Percentiles rank a stretch among this genome's conserved stretches.
Conservation (phyloP, 2,888 invertebrate species). For the Acanthopleura granulata region DNA sequence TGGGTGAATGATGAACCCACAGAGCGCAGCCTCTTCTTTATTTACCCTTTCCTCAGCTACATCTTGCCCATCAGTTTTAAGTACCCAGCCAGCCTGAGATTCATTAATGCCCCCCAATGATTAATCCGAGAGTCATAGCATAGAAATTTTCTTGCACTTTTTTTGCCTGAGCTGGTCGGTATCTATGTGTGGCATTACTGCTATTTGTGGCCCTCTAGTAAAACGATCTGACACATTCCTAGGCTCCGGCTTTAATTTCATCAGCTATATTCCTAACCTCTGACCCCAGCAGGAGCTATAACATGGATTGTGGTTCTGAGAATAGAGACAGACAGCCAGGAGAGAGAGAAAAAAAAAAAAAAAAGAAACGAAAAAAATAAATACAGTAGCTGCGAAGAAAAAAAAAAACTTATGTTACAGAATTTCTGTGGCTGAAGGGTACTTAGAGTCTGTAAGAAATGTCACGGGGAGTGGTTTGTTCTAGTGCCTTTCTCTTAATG, state of each 20-base stretch:
- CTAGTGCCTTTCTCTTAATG: neutral
- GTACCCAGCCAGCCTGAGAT: neutral
- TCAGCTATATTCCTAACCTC: conserved; percentile 11
- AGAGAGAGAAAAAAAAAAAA: neutral
- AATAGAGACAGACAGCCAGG: neutral
- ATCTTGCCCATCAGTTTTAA: conserved; percentile 4
- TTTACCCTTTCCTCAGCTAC: neutral
- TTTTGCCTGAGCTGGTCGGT: neutral
- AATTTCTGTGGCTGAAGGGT: no score
- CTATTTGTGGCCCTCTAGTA: conserved; percentile 18
- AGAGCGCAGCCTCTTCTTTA: neutral
- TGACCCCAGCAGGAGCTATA: conserved; percentile 4
- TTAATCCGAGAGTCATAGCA: conserved; percentile 5
- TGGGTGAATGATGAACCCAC: neutral
- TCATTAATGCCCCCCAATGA: conserved; percentile 11
- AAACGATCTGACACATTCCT: conserved; percentile 17
- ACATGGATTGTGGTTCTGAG: neutral
- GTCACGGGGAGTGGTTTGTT: conserved; percentile 3
- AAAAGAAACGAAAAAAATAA: neutral
- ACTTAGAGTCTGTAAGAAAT: neutral
- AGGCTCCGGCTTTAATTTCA: conserved; percentile 7
- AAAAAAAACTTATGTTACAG: neutral
- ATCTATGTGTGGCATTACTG: conserved; percentile 11
- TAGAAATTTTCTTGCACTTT: neutral
- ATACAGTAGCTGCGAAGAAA: neutral